These are phyloP conservation scores for Rhabdomys pumilio DNA, from an alignment of 2,797 vertebrate genomes.

Conservation along the genomic window DNA sequence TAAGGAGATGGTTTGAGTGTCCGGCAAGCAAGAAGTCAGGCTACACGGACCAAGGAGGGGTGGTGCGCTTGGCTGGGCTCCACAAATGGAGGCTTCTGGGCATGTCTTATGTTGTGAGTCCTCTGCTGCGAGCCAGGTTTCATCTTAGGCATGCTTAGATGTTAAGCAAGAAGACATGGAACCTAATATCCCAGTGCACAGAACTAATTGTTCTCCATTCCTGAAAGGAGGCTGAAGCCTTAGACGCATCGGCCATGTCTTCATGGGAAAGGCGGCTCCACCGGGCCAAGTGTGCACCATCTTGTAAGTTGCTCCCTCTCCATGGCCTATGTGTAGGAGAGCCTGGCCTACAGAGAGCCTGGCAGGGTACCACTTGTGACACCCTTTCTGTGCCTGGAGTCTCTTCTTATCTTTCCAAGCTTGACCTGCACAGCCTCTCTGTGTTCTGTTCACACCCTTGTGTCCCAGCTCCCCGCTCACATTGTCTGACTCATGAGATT, in stretches of 20 bases:
- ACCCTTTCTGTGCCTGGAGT: neutral
- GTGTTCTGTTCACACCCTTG: neutral
- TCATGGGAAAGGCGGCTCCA: conserved; percentile 85
- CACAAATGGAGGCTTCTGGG: neutral
- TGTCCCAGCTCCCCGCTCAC: neutral
- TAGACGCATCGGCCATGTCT: conserved; percentile 72
- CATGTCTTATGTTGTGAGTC: neutral
- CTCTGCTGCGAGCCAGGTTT: neutral
- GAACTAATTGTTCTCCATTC: neutral
- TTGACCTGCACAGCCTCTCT: neutral
- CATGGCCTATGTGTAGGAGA: rapidly evolving
- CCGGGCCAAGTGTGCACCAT: conserved; percentile 86
- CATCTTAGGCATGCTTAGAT: neutral
- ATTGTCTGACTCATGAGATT: neutral
- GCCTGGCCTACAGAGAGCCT: neutral
- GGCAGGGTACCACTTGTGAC: neutral
- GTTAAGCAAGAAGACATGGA: neutral
- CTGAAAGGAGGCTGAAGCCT: conserved; percentile 82
- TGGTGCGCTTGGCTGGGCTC: neutral
- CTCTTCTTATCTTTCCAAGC: neutral
- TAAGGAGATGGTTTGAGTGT: neutral
- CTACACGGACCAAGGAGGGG: too few species aligned
- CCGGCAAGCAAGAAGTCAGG: neutral
- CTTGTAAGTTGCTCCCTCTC: conserved; percentile 86
- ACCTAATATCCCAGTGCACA: neutral